phyloP scores from a whole-genome alignment of 2,888 invertebrate species.

The Nephrotoma guestfalica region DNA sequence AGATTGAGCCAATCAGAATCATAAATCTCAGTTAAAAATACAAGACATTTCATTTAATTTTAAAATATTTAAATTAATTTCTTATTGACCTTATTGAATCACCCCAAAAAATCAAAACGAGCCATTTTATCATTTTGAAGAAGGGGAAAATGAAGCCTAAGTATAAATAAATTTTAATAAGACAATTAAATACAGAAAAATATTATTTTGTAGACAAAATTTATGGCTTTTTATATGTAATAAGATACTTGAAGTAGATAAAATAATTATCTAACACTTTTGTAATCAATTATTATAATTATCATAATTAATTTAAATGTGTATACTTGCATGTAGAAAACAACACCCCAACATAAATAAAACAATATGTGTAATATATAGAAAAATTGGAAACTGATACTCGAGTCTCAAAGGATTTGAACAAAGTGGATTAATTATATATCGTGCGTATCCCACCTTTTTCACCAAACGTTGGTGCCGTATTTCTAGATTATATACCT shows the following conservation, averaged over 20 bases:
- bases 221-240: neutral
- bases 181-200: neutral
- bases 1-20: neutral
- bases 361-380: too few relatives aligned
- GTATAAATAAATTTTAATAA: neutral
- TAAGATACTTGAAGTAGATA: neutral
- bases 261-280: neutral
- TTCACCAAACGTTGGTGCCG: neutral
- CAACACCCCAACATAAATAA: neutral
- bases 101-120: neutral
- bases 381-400: neutral
- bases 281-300: neutral
- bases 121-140: neutral
- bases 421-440: neutral
- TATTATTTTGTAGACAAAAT: neutral
- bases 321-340: neutral
- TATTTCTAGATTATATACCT: neutral
- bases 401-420: neutral
- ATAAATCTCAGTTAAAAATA: neutral
- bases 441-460: neutral
- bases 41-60: neutral
- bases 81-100: neutral
- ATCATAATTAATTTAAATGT: neutral
- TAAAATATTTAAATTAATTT: neutral
- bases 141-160: neutral